These are phyloP conservation scores for Charaxes varanes DNA, from an alignment of 1,140 invertebrate species.

Conservation along the genomic window DNA sequence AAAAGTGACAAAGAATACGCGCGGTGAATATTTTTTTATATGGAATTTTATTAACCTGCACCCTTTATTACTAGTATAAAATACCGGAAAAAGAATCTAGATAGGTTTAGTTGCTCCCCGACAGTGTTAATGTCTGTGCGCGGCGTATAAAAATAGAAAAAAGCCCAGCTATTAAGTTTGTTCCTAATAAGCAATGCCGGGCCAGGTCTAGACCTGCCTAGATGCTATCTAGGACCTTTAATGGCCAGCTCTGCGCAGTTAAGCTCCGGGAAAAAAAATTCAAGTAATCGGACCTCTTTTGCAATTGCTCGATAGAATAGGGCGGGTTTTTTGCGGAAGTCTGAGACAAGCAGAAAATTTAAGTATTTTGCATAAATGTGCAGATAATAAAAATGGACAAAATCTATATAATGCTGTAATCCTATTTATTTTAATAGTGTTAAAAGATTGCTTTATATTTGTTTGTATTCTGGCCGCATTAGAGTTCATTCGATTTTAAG, in stretches of 20 bases:
- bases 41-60: too few relatives aligned
- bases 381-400: too few relatives aligned
- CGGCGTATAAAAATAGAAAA: background rate
- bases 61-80: too few relatives aligned
- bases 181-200: conserved; percentile 1
- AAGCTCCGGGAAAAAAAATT: background rate
- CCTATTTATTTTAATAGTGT: too few relatives aligned
- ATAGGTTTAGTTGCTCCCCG: background rate
- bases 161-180: background rate
- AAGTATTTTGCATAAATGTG: too few relatives aligned
- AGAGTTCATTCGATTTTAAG: background rate
- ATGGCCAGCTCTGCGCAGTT: conserved; percentile 1
- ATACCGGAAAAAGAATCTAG: background rate
- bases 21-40: too few relatives aligned
- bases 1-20: too few relatives aligned
- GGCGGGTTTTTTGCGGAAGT: too few relatives aligned
- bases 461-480: background rate
- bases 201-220: background rate
- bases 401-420: too few relatives aligned
- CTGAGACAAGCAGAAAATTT: too few relatives aligned
- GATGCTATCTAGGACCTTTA: conserved; percentile 5
- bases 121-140: background rate
- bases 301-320: too few relatives aligned
- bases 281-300: background rate
- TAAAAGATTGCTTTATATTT: too few relatives aligned